Base-by-base conservation (phyloP, 2,888 invertebrate genomes). In the Noctua pronuba region DNA sequence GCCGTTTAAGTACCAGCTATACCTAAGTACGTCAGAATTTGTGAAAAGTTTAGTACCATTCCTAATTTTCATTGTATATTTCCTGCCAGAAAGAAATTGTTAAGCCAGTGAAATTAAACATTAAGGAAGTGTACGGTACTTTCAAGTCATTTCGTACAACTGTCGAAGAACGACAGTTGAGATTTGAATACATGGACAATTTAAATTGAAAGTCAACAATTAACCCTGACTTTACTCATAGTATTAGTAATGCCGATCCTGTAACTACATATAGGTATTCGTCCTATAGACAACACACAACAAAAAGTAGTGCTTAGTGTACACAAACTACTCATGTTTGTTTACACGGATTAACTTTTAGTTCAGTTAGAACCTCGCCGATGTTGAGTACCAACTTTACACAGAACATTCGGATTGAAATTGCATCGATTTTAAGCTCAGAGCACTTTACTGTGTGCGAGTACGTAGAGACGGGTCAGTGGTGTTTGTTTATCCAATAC, bases 391-490 rank as follows among this genome's bases (percentile, higher is more conserved):
- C 66, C 5, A 73, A 70, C 73, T 85, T 80, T 49, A 70, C 28
- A 49, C n/a, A 55, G 60, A 80, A 58, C 73, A 73, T 70, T 73
- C 28, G 38, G 28, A 82, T 73, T 82, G 85, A 85, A 79, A 82
- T 84, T 80, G 85, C 81, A 80, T 82, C 81, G 81, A 85, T 85
- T 85, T 85, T 70, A 49, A 55, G 81, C 81, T 80, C 55, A 68
- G 62, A 79, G 60, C 65, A 80, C 69, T 73, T 73, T 66, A 35
- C 58, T 6, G 38, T 69, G 49, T 79, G 35, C 41, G 58, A 58
- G 44, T 82, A 80, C 24, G n/a, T 70, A 41, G 52, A 85, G 55
- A 64, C 49, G 49, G 64, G 62, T 81, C 73, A 80, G 65, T 28
- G 64, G 24, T 80, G 65, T 80, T 80, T 60, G 64, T 69, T 80